Evolutionary conservation across 2,113 vertebrate species (phyloP), one percentile per base, ranked within the genome.

Genomic region (Elephas maximus): DNA sequence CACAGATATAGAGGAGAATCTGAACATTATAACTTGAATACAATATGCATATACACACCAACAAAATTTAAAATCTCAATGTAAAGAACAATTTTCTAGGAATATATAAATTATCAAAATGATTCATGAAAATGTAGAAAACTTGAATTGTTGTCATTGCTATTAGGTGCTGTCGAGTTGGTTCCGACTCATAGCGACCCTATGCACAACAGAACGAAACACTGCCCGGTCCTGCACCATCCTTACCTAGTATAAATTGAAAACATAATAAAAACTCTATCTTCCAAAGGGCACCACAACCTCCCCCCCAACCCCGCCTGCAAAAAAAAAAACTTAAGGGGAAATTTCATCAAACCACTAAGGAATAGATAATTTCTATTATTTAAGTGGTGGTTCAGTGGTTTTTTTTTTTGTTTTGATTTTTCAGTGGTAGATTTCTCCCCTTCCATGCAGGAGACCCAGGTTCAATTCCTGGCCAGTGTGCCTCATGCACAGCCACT

Each of bases 231-330:
- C 37, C 37, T 37, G 37, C 37, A 37, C 37, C 37, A 37, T 37
- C 37, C 37, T 37, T 37, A 94, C 21, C 20, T 51, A 90, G 5
- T 41, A 84, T 71, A 94, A 87, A 82, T 23, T 45, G 28, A 94
- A 93, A 93, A 94, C 65, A 85, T 62, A 95, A 93, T 37, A 91
- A 44, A 93, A 93, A 80, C 21, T 63, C 44, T 53, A 91, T 26
- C 18, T 57, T 9, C 15, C 0, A 81, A 91, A 65, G 2, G 2
- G 37, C 60, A 89, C 6, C 5, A 93, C 5, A 9, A 84, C 45
- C 8, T 12, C 51, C 51, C 51, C 51, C 51, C 51, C 37, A 37
- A 37, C 37, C 37, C 37, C 37, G 37, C 37, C 37, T 37, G 9
- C 5, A 48, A 48, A 48, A 48, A 62, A 97, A 95, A 79, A n/a